Conservation (phyloP, 2,888 invertebrate species). For the Amiota minor region DNA sequence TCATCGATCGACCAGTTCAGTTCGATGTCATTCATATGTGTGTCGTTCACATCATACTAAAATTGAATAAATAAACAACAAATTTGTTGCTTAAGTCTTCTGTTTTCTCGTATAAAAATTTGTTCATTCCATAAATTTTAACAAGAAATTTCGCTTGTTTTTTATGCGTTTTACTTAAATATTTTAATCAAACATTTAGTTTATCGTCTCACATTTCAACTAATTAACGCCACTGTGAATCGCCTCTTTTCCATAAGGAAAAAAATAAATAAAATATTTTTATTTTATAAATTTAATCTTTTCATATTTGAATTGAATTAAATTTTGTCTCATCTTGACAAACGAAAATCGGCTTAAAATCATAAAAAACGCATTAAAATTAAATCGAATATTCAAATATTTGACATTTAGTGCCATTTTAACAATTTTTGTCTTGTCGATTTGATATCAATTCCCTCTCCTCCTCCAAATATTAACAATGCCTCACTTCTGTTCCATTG, state of each 20-base stretch:
- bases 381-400: constrained; percentile 68
- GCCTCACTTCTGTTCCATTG: constrained; percentile 26
- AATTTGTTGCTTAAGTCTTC: constrained; percentile 47
- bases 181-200: constrained; percentile 64
- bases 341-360: constrained; percentile 64
- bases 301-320: not conserved
- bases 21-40: too few species aligned
- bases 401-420: constrained; percentile 68
- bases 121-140: constrained; percentile 20
- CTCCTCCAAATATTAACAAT: too few species aligned
- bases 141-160: constrained; percentile 42
- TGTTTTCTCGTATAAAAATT: constrained; percentile 14
- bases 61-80: constrained; percentile 21
- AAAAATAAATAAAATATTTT: constrained; percentile 14
- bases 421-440: constrained; percentile 52
- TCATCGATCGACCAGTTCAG: too few species aligned
- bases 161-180: constrained; percentile 43
- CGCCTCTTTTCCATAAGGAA: constrained; percentile 49
- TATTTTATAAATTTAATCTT: constrained; percentile 41
- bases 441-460: too few species aligned
- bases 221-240: constrained; percentile 60
- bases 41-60: too few species aligned
- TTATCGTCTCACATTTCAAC: constrained; percentile 64
- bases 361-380: constrained; percentile 69
- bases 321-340: constrained; percentile 21